Evolutionary conservation across 2,797 vertebrate genomes (phyloP), one percentile per base, ranked within the genome.

Genomic region (Sebastolobus alascanus): DNA sequence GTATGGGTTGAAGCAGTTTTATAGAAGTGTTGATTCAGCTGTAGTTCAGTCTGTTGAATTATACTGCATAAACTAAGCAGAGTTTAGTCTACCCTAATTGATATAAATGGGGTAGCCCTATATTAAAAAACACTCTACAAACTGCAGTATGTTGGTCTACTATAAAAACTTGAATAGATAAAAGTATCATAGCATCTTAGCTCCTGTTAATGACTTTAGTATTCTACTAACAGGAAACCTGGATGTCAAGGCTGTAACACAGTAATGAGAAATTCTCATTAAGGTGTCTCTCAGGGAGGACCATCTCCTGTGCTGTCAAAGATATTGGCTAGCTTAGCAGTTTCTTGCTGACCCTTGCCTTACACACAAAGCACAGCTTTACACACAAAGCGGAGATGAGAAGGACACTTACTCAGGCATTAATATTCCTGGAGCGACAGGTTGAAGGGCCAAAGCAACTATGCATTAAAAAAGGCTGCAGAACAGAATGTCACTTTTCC

Each of bases 401-500:
- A 66, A 69, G 63, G 65, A 68, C 59, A 22, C 61, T 9, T 33
- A 60, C 22, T 52, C 25, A 27, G 56, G 46, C 27, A 65, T 33
- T 43, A 77, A 73, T 73, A 68, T 55, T 83, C 77, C 73, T 74
- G 68, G 3, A 75, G 77, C 18, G 31, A 86, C 82, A 83, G 76
- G 75, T 71, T 73, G 70, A 60, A 64, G n/a, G 37, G 40, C 69
- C 31, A 52, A 8, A 11, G 75, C 22, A 52, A 20, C 50, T 18
- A 2, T 29, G 61, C 7, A 65, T 76, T 55, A 22, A 64, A 67
- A 2, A 12, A 7, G 12, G 8, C 74, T 54, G 74, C 35, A 66
- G 27, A 50, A 10, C 55, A 55, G 75, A 79, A 87, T 76, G 88
- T 33, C 68, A 81, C 87, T 78, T 73, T 90, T 80, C 83, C 52